Percentiles rank a stretch among this genome's conserved stretches.
These are phyloP conservation scores for Anoplius nigerrimus DNA, from an alignment of 2,888 invertebrate genomes.

Conservation along the genomic window DNA sequence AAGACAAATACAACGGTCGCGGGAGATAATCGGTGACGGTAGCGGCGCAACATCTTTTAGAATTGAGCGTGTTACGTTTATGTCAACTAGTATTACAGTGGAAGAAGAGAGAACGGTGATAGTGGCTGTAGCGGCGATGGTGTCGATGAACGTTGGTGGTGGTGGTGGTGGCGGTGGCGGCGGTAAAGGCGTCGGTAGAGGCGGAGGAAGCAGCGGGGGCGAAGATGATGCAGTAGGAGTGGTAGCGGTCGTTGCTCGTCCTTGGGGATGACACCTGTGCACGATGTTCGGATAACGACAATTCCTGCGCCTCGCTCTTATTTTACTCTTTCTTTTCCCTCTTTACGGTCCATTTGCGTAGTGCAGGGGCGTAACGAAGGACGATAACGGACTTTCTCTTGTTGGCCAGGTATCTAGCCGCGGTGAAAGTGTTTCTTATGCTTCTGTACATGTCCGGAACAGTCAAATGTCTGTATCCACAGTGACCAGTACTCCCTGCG, in stretches of 20 bases:
- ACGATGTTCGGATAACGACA: background rate
- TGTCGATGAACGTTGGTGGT: too few relatives aligned
- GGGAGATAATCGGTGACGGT: background rate
- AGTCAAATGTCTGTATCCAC: conserved; percentile 47
- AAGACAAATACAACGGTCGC: background rate
- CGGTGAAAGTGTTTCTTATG: conserved; percentile 60
- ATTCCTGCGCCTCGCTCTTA: background rate
- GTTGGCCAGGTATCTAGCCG: conserved; percentile 21
- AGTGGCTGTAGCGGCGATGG: too few relatives aligned
- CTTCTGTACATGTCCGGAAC: conserved; percentile 30
- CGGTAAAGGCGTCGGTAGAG: too few relatives aligned
- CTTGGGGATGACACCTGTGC: too few relatives aligned
- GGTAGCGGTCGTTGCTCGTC: too few relatives aligned
- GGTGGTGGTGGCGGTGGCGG: too few relatives aligned
- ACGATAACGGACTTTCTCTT: conserved; percentile 50
- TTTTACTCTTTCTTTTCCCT: background rate
- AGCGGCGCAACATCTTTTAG: background rate
- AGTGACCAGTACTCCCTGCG: conserved; percentile 25
- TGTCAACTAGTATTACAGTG: too few relatives aligned
- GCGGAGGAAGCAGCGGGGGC: too few relatives aligned
- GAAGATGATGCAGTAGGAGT: too few relatives aligned
- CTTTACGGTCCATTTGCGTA: conserved; percentile 39
- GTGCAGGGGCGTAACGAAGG: conserved; percentile 47
- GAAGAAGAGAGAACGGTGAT: background rate
- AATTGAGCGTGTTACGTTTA: background rate